Evolutionary conservation across 2,113 vertebrate genomes (phyloP).

Genomic region (Cryptomyrus ogoouensis): DNA sequence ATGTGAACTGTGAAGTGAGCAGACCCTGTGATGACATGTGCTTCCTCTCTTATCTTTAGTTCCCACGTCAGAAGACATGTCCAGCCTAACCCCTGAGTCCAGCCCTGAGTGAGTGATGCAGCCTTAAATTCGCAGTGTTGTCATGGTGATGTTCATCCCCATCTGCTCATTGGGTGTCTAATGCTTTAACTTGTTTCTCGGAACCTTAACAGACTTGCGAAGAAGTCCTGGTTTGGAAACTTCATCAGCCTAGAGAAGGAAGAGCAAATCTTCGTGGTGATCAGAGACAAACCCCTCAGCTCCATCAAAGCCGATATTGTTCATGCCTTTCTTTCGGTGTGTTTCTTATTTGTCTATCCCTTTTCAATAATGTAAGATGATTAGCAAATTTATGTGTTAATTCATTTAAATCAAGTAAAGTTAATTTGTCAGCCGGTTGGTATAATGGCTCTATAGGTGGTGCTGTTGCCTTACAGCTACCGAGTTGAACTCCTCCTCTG

Average conservation of each 20-base stretch:
- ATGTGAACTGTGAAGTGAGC: background rate
- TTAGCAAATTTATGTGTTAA: background rate
- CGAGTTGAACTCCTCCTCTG: background rate
- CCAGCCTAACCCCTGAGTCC: constrained; percentile 85
- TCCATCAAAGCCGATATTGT: constrained; percentile 91
- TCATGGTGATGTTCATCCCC: background rate
- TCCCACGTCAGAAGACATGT: constrained; percentile 90
- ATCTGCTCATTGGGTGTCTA: background rate
- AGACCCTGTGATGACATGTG: background rate
- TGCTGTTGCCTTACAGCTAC: background rate
- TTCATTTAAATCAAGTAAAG: background rate
- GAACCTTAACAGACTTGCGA: constrained; percentile 67
- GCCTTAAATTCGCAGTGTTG: background rate
- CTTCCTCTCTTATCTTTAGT: constrained; percentile 57
- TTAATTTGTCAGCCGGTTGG: background rate
- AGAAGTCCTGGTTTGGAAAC: constrained; percentile 90
- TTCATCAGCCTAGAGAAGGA: constrained; percentile 89
- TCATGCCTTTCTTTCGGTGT: constrained; percentile 87
- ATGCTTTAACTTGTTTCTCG: background rate
- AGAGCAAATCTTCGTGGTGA: constrained; percentile 87
- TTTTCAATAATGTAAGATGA: background rate
- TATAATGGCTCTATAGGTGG: background rate
- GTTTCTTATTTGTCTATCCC: constrained; percentile 38
- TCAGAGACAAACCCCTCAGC: constrained; percentile 86
- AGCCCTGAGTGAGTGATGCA: constrained; percentile 81